Evolutionary conservation across 1,140 invertebrate genomes (phyloP).

Genomic region (Apis florea): DNA sequence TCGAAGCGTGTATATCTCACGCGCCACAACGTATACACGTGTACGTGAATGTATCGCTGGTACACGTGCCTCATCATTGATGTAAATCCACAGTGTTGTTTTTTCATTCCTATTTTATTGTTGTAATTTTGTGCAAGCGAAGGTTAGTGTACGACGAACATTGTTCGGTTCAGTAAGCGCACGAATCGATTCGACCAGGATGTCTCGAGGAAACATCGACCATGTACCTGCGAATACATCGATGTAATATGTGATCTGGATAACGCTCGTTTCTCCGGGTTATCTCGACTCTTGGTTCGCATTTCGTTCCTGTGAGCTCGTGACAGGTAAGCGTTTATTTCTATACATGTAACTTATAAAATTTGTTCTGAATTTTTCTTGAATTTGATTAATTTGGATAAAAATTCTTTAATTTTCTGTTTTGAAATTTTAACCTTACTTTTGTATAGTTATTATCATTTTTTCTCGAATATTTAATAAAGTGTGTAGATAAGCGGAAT

Average conservation of each 20-base stretch:
- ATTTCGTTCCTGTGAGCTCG: not conserved
- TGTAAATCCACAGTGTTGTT: not conserved
- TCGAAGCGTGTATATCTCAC: not conserved
- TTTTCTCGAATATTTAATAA: no score
- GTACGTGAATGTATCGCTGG: slow-evolving; percentile 4
- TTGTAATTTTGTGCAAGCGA: not conserved
- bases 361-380: not conserved
- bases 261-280: not conserved
- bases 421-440: not conserved
- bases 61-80: slow-evolving; percentile 38
- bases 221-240: no score
- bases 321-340: slow-evolving; percentile 17
- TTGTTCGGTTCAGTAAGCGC: not conserved
- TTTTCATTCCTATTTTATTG: no score
- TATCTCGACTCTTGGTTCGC: not conserved
- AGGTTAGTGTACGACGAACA: not conserved
- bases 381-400: not conserved
- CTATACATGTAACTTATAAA: no score
- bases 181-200: slow-evolving; percentile 34
- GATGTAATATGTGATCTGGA: slow-evolving; percentile 21
- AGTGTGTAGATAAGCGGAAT: no score
- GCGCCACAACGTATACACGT: slow-evolving; percentile 24
- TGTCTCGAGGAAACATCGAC: not conserved
- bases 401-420: not conserved
- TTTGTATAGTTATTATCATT: no score